phyloP scores from a whole-genome alignment of 2,113 vertebrate species.

The Thinocorus orbignyianus region DNA sequence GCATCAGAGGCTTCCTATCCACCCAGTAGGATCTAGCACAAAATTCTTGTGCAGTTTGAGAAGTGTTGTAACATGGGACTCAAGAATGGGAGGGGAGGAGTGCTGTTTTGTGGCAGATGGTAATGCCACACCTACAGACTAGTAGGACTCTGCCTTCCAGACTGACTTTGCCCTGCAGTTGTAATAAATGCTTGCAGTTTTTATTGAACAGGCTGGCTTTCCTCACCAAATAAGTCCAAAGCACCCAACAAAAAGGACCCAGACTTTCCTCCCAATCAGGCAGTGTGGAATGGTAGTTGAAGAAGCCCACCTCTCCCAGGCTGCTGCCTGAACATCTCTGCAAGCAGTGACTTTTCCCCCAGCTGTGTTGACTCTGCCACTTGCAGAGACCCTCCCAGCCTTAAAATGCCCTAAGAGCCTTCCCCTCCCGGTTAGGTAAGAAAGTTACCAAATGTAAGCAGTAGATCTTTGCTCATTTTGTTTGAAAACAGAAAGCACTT shows the following conservation, averaged over 20 bases:
- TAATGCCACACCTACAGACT: not conserved
- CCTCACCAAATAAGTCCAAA: not conserved
- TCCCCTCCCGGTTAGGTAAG: not conserved
- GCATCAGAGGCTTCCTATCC: not conserved
- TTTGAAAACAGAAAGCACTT: not conserved
- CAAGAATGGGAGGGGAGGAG: not conserved
- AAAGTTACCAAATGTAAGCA: not conserved
- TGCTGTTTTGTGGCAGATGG: not conserved
- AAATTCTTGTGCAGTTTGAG: not conserved
- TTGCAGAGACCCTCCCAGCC: not conserved
- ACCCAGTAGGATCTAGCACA: not conserved
- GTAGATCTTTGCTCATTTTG: not conserved
- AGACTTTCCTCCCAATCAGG: not conserved
- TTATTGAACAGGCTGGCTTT: not conserved
- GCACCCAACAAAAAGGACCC: not conserved
- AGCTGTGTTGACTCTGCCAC: not conserved
- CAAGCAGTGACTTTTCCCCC: accelerated
- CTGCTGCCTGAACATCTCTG: not conserved
- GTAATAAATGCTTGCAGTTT: not conserved
- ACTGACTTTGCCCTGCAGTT: not conserved
- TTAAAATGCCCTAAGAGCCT: too few relatives aligned
- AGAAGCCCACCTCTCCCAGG: not conserved
- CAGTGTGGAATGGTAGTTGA: not conserved
- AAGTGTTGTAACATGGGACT: not conserved
- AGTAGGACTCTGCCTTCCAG: not conserved